Evolutionary conservation across 2,888 invertebrate species (phyloP).

Genomic region (Pyrgus malvae): DNA sequence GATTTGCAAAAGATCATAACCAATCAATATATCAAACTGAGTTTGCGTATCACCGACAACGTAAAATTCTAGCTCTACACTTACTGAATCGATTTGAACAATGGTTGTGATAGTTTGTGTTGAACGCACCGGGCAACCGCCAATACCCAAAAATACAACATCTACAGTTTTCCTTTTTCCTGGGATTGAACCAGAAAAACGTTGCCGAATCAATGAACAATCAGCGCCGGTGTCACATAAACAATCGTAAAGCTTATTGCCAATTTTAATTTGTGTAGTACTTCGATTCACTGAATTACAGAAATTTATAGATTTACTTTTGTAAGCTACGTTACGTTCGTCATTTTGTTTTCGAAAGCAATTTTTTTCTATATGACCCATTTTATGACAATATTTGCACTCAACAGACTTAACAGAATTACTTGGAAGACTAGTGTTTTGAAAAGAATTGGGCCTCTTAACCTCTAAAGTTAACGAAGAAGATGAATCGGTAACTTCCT

Average conservation of each 20-base stretch:
- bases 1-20: not conserved
- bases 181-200: not conserved
- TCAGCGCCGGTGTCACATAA: not conserved
- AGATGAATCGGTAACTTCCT: too few relatives aligned
- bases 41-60: not conserved
- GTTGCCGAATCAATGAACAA: not conserved
- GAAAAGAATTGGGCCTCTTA: too few relatives aligned
- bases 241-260: not conserved
- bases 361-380: not conserved
- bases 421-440: too few relatives aligned
- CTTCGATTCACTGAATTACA: not conserved
- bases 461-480: too few relatives aligned
- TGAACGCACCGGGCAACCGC: not conserved
- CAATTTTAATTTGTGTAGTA: not conserved
- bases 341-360: not conserved
- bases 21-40: slow-evolving; percentile 2
- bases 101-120: not conserved
- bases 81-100: not conserved
- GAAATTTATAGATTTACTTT: not conserved
- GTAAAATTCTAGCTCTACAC: slow-evolving; percentile 1
- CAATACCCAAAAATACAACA: not conserved
- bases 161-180: not conserved
- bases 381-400: too few relatives aligned
- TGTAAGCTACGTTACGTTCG: not conserved
- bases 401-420: too few relatives aligned